Evolutionary conservation across 2,113 vertebrate genomes (phyloP).

Genomic region (Lepisosteus osseus): DNA sequence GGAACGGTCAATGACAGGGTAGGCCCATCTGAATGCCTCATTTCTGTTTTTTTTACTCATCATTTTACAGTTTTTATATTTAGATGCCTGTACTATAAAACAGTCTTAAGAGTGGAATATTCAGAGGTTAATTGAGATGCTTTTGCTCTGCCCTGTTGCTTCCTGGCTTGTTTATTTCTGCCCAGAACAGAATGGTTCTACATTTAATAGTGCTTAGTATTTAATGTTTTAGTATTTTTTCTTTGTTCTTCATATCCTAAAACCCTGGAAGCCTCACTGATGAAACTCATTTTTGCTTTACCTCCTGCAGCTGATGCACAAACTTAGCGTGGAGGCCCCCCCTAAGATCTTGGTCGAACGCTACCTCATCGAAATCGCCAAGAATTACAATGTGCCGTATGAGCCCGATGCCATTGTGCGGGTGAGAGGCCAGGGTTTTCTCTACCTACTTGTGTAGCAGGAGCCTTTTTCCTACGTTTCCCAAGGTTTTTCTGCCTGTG

Average conservation of each 20-base stretch:
- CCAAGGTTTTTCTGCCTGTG: no score
- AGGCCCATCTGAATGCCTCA: conserved; percentile 28
- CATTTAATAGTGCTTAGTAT: conserved; percentile 3
- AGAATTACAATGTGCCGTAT: conserved; percentile 96
- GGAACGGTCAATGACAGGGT: conserved; percentile 96
- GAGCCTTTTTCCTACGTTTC: no score
- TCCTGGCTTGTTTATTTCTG: no score
- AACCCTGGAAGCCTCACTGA: background rate
- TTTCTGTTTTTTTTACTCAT: background rate
- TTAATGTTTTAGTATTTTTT: background rate
- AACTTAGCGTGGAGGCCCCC: conserved; percentile 89
- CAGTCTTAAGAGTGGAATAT: no score
- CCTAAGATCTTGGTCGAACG: conserved; percentile 96
- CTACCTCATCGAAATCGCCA: conserved; percentile 97
- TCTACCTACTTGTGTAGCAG: background rate
- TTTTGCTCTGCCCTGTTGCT: background rate
- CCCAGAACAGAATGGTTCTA: background rate
- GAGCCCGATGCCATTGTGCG: conserved; percentile 93
- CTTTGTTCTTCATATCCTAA: background rate
- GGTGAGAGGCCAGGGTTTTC: conserved; percentile 62
- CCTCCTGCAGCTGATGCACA: conserved; percentile 86
- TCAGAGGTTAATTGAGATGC: no score
- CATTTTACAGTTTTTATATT: no score
- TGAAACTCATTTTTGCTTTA: conserved; percentile 10
- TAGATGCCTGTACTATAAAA: no score